Evolutionary conservation across 1,140 invertebrate species (phyloP).

Genomic region (Ceratosolen fusciceps): DNA sequence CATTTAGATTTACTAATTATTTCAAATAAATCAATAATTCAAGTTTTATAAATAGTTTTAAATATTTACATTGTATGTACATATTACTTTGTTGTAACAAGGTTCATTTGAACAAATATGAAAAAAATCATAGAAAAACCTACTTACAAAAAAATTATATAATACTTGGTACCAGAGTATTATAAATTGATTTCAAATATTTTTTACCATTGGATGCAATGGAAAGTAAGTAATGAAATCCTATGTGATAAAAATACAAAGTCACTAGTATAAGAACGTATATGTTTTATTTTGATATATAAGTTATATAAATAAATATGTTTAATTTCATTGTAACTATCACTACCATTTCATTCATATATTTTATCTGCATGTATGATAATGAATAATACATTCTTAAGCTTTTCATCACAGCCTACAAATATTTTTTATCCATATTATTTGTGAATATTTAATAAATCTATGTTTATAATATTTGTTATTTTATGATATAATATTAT

Average conservation of each 20-base stretch:
- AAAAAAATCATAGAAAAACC: not conserved
- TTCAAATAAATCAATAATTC: no score
- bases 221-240: conserved; percentile 44
- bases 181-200: no score
- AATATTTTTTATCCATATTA: no score
- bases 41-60: no score
- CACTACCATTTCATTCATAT: not conserved
- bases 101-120: not conserved
- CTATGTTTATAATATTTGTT: not conserved
- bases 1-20: no score
- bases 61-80: no score
- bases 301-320: no score
- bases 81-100: not conserved
- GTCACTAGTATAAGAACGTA: conserved; percentile 15
- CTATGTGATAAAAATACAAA: not conserved
- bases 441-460: not conserved
- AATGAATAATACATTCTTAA: not conserved
- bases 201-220: not conserved
- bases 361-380: conserved; percentile 17
- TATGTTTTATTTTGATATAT: no score
- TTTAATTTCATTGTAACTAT: conserved; percentile 4
- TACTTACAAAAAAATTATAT: not conserved
- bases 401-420: not conserved
- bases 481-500: not conserved
- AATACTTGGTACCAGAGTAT: conserved; percentile 42